Evolutionary conservation across 2,797 vertebrate species (phyloP).

Genomic region (Thaleichthys pacificus): DNA sequence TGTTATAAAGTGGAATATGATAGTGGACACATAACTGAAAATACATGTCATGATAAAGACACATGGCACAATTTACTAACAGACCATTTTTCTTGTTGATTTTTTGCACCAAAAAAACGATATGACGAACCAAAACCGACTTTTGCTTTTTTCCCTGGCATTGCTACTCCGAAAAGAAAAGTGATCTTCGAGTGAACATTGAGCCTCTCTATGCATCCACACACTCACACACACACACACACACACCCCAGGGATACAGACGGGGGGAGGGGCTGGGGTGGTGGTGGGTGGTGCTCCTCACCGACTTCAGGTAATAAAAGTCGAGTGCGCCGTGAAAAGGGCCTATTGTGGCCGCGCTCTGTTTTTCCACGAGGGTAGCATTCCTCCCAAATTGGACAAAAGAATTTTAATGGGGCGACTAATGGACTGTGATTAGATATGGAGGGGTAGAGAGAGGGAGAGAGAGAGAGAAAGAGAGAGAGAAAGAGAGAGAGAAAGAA

Average conservation of each 20-base stretch:
- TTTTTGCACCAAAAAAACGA: too few relatives aligned
- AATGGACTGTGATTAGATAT: constrained; percentile 80
- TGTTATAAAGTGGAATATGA: too few relatives aligned
- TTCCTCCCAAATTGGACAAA: constrained; percentile 82
- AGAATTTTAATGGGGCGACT: constrained; percentile 80
- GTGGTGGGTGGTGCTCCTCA: constrained; percentile 69
- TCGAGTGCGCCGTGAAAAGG: constrained; percentile 70
- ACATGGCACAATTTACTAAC: too few relatives aligned
- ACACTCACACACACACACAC: constrained; percentile 18
- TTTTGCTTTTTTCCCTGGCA: too few relatives aligned
- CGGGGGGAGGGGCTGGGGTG: constrained; percentile 36
- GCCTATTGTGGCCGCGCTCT: constrained; percentile 69
- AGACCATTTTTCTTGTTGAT: too few relatives aligned
- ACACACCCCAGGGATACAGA: constrained; percentile 26
- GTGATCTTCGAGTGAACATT: too few relatives aligned
- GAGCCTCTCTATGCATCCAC: too few relatives aligned
- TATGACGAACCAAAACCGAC: too few relatives aligned
- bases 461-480: constrained; percentile 1
- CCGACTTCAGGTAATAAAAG: constrained; percentile 73
- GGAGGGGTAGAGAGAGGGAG: constrained; percentile 26
- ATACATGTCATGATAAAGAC: too few relatives aligned
- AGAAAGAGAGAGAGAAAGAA: constrained; percentile 1
- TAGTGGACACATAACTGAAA: too few relatives aligned
- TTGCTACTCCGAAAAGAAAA: too few relatives aligned
- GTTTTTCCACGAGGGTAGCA: constrained; percentile 74